Conservation (phyloP, 2,113 vertebrate genomes). For the Chrysochloris asiatica region DNA sequence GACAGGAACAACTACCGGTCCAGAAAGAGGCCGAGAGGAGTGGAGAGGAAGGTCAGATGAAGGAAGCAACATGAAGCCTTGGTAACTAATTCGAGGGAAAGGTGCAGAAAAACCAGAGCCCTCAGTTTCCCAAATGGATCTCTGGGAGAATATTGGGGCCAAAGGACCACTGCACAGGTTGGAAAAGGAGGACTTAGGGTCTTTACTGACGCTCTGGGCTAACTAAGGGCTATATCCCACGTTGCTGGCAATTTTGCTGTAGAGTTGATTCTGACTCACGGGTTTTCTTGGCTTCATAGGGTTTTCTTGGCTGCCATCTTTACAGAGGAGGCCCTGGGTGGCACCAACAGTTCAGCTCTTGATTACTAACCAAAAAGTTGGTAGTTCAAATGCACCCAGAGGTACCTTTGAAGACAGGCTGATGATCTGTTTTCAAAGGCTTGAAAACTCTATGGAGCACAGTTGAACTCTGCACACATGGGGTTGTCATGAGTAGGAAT, state of each 20-base stretch:
- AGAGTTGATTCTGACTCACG: not conserved
- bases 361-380: not conserved
- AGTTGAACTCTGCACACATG: not conserved
- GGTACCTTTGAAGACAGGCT: not conserved
- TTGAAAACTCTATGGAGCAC: not conserved
- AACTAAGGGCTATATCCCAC: fast-evolving
- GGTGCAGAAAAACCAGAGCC: not conserved
- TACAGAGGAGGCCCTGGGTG: not conserved
- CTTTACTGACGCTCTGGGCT: too few relatives aligned
- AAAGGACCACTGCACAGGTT: too few relatives aligned
- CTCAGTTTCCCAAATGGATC: not conserved
- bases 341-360: not conserved
- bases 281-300: not conserved
- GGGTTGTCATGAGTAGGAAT: not conserved
- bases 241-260: not conserved
- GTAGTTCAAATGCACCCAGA: not conserved
- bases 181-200: not conserved
- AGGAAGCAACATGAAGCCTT: not conserved
- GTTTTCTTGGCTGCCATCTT: not conserved
- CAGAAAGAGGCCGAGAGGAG: not conserved
- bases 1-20: too few relatives aligned
- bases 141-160: not conserved
- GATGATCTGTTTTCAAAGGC: not conserved
- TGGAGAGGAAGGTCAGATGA: too few relatives aligned
- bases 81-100: not conserved